phyloP scores from a whole-genome alignment of 2,797 vertebrate species.

The Glossophaga mutica region DNA sequence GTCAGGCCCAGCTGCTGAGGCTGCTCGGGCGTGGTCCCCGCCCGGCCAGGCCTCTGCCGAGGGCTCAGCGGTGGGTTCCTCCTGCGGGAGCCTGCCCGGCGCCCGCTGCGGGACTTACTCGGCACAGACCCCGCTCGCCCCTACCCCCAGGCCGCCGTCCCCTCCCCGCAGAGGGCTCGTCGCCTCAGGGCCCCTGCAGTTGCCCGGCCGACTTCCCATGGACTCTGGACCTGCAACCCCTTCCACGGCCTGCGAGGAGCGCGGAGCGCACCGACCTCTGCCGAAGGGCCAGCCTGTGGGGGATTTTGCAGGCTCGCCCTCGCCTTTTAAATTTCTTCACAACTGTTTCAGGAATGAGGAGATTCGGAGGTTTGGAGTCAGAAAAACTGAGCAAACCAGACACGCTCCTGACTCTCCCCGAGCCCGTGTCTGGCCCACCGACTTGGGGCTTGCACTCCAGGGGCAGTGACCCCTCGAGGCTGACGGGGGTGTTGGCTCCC shows the following conservation, averaged over 20 bases:
- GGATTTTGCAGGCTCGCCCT: not conserved
- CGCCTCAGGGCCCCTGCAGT: not conserved
- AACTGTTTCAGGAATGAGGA: not conserved
- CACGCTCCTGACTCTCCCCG: not conserved
- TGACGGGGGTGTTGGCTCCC: no score
- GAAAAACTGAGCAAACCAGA: not conserved
- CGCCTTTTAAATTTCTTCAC: not conserved
- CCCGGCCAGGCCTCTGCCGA: slow-evolving; percentile 48
- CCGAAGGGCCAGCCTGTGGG: not conserved
- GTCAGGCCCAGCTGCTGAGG: slow-evolving; percentile 72
- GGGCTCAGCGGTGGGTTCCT: slow-evolving; percentile 65
- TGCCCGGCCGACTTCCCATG: slow-evolving; percentile 44
- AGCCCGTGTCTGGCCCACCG: fast-evolving
- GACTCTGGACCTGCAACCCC: slow-evolving; percentile 46
- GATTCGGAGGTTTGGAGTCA: no score
- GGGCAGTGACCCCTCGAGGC: not conserved
- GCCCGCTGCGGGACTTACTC: slow-evolving; percentile 28
- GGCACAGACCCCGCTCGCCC: not conserved
- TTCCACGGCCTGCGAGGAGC: slow-evolving; percentile 38
- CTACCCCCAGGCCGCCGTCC: not conserved
- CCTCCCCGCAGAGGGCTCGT: not conserved
- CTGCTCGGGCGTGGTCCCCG: not conserved
- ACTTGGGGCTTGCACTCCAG: fast-evolving
- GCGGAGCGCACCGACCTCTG: not conserved
- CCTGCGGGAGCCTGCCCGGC: not conserved